Evolutionary conservation across 2,888 invertebrate genomes (phyloP), one percentile per base, ranked within the genome.

Genomic region (Ichneumoninae sp.): DNA sequence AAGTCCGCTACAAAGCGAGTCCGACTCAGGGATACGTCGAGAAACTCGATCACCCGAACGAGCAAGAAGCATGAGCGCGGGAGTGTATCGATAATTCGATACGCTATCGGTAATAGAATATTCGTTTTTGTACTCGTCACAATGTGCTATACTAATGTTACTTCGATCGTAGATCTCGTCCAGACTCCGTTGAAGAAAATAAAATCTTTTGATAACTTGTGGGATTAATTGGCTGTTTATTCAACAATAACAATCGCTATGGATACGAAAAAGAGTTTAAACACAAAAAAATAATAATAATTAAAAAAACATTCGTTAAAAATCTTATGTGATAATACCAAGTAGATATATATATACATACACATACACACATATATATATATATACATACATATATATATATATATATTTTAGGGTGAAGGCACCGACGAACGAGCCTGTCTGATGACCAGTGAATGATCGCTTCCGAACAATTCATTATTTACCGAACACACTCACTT

Each of bases 1-100:
- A 97, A 33, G 96, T 97, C 84, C 96, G 96, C 93, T 97, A 97
- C 91, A 95, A 96, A 87, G 96, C 97, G 0, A 95, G 96, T 89
- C 97, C 97, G 0, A 93, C 96, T 82, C 94, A 95, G 75, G 97
- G 97, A 4, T 97, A 96, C 93, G 95, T 95, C 81, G 92, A 93
- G 77, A 90, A 89, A 80, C 93, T 93, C 83, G 92, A 93, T 66
- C 91, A 91, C 86, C 85, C 87, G 6, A 87, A 87, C n/a, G 82
- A 84, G 66, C 60, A 60, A 65, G 26, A 26, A 54, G 47, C 50
- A 26, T 19, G 33, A 79, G 26, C 47, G 19, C 26, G 13, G n/a
- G 30, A 10, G 4, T 62, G 36, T 78, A 57, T 60, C 62, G 22
- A 65, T 69, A 60, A 79, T 71, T 78, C 30, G 10, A 26, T 52